Evolutionary conservation across 2,888 invertebrate genomes (phyloP).

Genomic region (Chydorus sphaericus): DNA sequence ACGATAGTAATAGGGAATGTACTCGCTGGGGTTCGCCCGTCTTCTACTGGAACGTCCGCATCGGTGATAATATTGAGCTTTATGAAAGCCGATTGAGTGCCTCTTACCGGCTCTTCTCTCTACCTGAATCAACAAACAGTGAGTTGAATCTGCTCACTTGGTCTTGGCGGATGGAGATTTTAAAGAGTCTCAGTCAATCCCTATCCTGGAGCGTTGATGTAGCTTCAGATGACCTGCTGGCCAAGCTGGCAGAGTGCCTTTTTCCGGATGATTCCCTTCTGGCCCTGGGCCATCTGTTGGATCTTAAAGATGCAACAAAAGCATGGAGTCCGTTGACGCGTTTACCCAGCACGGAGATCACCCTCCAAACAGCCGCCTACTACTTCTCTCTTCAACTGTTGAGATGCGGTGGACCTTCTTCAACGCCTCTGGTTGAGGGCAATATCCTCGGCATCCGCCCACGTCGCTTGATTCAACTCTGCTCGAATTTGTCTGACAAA

Average conservation of each 20-base stretch:
- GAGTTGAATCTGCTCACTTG: constrained; percentile 8
- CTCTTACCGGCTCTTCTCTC: constrained; percentile 3
- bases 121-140: constrained; percentile 1
- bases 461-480: not conserved
- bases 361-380: constrained; percentile 30
- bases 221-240: constrained; percentile 25
- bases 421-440: not conserved
- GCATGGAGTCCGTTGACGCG: constrained; percentile 27
- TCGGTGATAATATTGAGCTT: not conserved
- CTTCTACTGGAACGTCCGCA: constrained; percentile 6
- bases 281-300: constrained; percentile 37
- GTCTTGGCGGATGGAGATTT: constrained; percentile 20
- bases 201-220: not conserved
- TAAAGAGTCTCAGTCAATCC: not conserved
- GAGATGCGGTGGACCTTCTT: not conserved
- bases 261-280: constrained; percentile 37
- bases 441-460: not conserved
- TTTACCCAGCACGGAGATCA: constrained; percentile 28
- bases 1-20: constrained; percentile 4
- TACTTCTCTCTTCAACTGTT: constrained; percentile 28
- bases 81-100: constrained; percentile 5
- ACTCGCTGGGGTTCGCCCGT: constrained; percentile 4
- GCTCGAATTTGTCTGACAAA: not conserved
- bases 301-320: constrained; percentile 28
- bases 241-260: constrained; percentile 34